phyloP scores from a whole-genome alignment of 2,888 invertebrate species.

The Ganaspis brasiliensis region DNA sequence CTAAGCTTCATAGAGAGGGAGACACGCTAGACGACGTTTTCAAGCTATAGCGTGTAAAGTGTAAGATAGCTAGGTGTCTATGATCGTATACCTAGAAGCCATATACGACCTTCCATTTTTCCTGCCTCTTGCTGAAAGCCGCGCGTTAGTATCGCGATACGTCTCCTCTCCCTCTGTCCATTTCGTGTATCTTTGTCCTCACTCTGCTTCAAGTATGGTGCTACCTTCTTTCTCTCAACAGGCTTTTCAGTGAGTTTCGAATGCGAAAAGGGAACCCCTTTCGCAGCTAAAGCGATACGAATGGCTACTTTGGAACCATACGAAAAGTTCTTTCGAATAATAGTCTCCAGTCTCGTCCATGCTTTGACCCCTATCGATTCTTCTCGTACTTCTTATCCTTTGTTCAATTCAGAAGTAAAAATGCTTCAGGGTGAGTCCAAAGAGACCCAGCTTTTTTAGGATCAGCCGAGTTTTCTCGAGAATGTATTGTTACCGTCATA shows the following conservation, averaged over 20 bases:
- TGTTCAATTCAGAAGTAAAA: constrained; percentile 18
- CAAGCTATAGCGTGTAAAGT: constrained; percentile 70
- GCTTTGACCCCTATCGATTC: constrained; percentile 47
- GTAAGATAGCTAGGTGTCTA: constrained; percentile 54
- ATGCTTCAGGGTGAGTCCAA: constrained; percentile 8
- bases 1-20: constrained; percentile 50
- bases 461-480: constrained; percentile 10
- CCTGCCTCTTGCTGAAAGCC: constrained; percentile 51
- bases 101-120: constrained; percentile 54
- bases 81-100: constrained; percentile 43
- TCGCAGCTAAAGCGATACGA: constrained; percentile 63
- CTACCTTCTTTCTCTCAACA: constrained; percentile 43
- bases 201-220: constrained; percentile 36
- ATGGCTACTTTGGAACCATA: constrained; percentile 61
- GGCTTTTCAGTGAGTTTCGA: constrained; percentile 56
- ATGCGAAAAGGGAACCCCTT: constrained; percentile 45
- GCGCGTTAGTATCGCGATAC: constrained; percentile 49
- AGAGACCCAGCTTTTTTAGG: neutral
- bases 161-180: neutral
- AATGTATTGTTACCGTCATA: neutral
- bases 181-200: constrained; percentile 40
- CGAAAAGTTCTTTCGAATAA: constrained; percentile 59
- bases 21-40: constrained; percentile 65
- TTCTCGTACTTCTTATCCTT: neutral
- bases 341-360: constrained; percentile 44